phyloP scores from a whole-genome alignment of 2,797 vertebrate genomes.

The Oreonectes daqikongensis region DNA sequence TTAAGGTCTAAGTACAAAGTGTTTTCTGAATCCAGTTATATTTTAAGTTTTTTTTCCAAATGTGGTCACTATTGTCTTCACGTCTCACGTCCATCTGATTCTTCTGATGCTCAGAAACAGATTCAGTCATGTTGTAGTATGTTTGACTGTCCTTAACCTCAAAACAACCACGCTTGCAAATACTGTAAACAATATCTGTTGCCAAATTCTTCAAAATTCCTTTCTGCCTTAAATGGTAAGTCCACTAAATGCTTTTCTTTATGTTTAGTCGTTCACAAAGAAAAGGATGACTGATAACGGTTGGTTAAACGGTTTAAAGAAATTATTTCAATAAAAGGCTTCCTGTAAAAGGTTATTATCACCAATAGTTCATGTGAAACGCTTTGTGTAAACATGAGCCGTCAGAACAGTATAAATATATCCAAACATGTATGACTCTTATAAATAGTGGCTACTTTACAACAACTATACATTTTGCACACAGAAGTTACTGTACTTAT shows the following conservation, averaged over 20 bases:
- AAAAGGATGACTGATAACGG: neutral
- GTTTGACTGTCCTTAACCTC: constrained; percentile 16
- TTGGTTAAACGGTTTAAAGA: neutral
- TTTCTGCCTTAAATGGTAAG: constrained; percentile 22
- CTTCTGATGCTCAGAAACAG: neutral
- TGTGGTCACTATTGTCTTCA: neutral
- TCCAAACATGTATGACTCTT: constrained; percentile 70
- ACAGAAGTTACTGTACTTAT: neutral
- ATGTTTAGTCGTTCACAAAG: neutral
- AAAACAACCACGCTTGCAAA: neutral
- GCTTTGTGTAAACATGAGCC: constrained; percentile 23
- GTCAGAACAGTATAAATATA: constrained; percentile 65
- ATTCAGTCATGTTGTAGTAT: neutral
- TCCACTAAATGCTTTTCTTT: neutral
- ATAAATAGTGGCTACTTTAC: constrained; percentile 62
- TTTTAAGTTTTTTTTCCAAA: neutral
- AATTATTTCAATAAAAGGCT: neutral
- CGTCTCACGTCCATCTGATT: neutral
- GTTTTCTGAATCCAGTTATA: neutral
- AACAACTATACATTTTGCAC: neutral
- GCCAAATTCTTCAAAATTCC: constrained; percentile 11
- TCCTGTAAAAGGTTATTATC: constrained; percentile 11
- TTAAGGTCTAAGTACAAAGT: neutral
- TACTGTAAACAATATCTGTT: constrained; percentile 8
- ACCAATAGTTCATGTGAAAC: constrained; percentile 10